These are phyloP conservation scores for Zophobas atratus DNA, from an alignment of 1,140 invertebrate genomes.

Conservation along the genomic window DNA sequence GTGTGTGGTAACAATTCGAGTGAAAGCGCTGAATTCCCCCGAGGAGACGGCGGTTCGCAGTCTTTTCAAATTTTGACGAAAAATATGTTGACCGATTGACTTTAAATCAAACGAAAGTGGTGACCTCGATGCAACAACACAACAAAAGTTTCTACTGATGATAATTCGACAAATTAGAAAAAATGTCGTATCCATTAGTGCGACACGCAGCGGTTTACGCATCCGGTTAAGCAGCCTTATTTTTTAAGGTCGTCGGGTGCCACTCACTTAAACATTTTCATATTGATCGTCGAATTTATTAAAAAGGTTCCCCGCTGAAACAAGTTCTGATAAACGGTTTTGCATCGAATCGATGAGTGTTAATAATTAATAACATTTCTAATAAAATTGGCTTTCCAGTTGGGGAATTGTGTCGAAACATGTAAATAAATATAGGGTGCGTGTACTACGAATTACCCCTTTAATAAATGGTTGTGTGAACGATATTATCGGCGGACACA, in stretches of 20 bases:
- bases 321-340: neutral
- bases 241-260: neutral
- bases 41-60: no score
- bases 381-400: conserved; percentile 29
- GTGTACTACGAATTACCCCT: conserved; percentile 38
- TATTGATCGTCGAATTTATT: conserved; percentile 14
- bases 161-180: no score
- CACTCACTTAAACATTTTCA: conserved; percentile 7
- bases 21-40: no score
- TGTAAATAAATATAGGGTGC: conserved; percentile 6
- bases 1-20: no score
- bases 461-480: conserved; percentile 39
- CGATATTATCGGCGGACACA: conserved; percentile 28
- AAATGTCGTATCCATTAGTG: no score
- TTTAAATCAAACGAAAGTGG: no score
- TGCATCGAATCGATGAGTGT: conserved; percentile 17
- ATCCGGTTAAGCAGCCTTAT: neutral
- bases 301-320: neutral
- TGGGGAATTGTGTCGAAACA: conserved; percentile 27
- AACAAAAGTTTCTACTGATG: no score
- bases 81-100: no score
- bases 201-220: neutral
- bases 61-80: no score
- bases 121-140: no score
- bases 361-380: conserved; percentile 26